Base-by-base conservation (phyloP, 1,140 invertebrate genomes). In the Holcopasites calliopsidis region DNA sequence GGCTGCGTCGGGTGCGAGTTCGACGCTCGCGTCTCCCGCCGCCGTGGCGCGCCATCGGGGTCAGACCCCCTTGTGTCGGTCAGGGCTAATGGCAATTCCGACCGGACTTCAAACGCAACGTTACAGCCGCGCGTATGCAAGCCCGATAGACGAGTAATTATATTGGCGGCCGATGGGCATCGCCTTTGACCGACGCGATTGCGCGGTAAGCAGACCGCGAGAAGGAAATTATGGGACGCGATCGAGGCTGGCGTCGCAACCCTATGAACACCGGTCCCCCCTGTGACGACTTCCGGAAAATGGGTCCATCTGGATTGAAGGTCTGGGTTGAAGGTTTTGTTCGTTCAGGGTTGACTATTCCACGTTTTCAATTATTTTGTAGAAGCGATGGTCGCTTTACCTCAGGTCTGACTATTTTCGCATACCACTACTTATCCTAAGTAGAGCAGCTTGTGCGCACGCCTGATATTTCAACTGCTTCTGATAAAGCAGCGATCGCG, bases 171-270 rank as follows among this genome's bases (percentile, higher is more conserved):
- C 85, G 86, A 87, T 87, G 85, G 83, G 79, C 78, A 85, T 86
- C 84, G 86, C 87, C 87, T 89, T 89, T 89, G 88, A 89, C 83
- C 85, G 81, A 86, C 80, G 82, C 86, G 87, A 88, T 89, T 88
- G 87, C 86, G 87, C 83, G 82, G 83, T 82, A 88, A 88, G 87
- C 88, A 89, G 75, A 82, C 82, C 87, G 77, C 79, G 84, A 66
- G 71, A 79, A 87, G 87, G 80, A 89, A 89, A 89, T 89, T 87
- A 87, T 83, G 66, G 65, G 65, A 28, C 50, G 10, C 6, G 68
- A 76, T 83, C 77, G 68, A 80, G 52, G 50, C 42, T n/a, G 40
- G 28, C 23, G 31, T 54, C 50, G 49, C 60, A 50, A 42, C 26
- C 69, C 64, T 49, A 8, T 42, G 52, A 49, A 38, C 26, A 47